Evolutionary conservation across 2,797 vertebrate species (phyloP).

Genomic region (Ptychadena robeensis): DNA sequence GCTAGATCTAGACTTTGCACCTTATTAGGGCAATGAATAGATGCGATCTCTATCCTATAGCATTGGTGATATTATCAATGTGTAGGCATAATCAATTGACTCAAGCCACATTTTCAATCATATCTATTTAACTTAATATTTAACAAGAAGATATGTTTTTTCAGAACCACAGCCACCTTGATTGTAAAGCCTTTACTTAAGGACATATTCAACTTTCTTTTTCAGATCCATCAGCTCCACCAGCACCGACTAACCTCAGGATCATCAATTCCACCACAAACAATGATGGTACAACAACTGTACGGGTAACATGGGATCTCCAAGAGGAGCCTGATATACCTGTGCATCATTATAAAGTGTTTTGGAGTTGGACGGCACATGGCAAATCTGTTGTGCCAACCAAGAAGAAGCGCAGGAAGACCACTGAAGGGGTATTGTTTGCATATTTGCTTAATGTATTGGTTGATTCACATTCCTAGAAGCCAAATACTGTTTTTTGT

Average conservation of each 20-base stretch:
- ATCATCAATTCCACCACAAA: slow-evolving; percentile 79
- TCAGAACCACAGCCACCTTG: too few relatives aligned
- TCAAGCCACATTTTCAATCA: too few relatives aligned
- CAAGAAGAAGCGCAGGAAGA: slow-evolving; percentile 93
- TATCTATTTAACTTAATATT: too few relatives aligned
- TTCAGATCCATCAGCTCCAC: slow-evolving; percentile 89
- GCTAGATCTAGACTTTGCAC: too few relatives aligned
- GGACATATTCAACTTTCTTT: neutral
- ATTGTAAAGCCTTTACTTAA: neutral
- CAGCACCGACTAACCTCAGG: slow-evolving; percentile 80
- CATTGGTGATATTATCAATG: too few relatives aligned
- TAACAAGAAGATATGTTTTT: too few relatives aligned
- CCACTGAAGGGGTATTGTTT: slow-evolving; percentile 81
- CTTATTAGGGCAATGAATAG: too few relatives aligned
- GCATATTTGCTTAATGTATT: neutral
- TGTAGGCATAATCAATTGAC: too few relatives aligned
- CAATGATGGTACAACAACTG: slow-evolving; percentile 79
- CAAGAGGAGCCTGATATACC: slow-evolving; percentile 88
- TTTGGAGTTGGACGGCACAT: slow-evolving; percentile 88
- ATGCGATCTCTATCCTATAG: too few relatives aligned
- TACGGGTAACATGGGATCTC: slow-evolving; percentile 83
- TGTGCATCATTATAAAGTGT: slow-evolving; percentile 93
- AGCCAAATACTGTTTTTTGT: too few relatives aligned
- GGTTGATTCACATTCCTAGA: too few relatives aligned
- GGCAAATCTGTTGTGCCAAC: slow-evolving; percentile 83